Conservation (phyloP, 1,140 invertebrate genomes). For the Ptiloglossa arizonensis region DNA sequence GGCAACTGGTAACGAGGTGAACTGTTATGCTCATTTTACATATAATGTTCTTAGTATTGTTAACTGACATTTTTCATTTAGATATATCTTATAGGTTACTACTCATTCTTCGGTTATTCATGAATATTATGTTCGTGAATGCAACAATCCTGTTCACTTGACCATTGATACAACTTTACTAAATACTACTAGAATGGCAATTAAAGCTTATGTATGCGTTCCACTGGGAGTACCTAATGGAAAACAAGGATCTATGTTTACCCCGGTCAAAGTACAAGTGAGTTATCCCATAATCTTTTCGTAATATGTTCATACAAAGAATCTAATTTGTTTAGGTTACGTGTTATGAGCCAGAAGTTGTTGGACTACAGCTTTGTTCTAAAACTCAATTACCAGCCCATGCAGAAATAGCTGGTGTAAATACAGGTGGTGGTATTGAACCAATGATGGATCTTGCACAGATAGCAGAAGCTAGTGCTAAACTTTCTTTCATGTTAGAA, state of each 20-base stretch:
- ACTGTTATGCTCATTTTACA: not conserved
- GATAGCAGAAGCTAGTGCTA: slow-evolving; percentile 90
- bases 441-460: slow-evolving; percentile 93
- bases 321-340: slow-evolving; percentile 81
- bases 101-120: slow-evolving; percentile 98
- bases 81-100: slow-evolving; percentile 85
- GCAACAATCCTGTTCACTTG: slow-evolving; percentile 95
- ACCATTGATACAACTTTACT: slow-evolving; percentile 95
- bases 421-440: slow-evolving; percentile 85
- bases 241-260: slow-evolving; percentile 98
- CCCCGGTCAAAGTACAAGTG: slow-evolving; percentile 91
- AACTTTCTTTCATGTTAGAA: slow-evolving; percentile 89
- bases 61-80: not conserved
- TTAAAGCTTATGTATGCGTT: slow-evolving; percentile 93
- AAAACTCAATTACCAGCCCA: slow-evolving; percentile 84
- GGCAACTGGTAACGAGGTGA: slow-evolving; percentile 94
- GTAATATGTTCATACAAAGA: not conserved
- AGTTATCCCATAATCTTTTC: not conserved
- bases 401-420: slow-evolving; percentile 64
- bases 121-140: slow-evolving; percentile 97
- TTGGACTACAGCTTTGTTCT: slow-evolving; percentile 89
- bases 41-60: not conserved
- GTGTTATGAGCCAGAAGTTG: slow-evolving; percentile 94
- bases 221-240: slow-evolving; percentile 89
- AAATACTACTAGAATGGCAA: slow-evolving; percentile 90